A percentile compares a stretch with the other conserved stretches of the same genome.
Conservation (phyloP, 2,113 vertebrate genomes). For the Neoarius graeffei region DNA sequence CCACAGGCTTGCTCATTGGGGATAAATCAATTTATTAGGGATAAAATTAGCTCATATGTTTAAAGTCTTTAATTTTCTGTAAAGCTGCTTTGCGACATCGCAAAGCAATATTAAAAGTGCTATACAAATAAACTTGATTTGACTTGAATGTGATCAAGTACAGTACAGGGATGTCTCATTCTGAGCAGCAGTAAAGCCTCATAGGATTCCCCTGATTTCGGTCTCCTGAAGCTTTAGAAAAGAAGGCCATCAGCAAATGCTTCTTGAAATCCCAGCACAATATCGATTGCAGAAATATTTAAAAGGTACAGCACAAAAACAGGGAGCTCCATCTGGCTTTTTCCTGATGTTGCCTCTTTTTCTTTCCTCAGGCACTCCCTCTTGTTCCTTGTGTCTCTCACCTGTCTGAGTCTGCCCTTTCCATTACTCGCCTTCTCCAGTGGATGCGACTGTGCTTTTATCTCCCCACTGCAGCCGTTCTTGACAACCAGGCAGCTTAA, state of each 20-base stretch:
- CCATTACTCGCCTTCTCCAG: conserved; percentile 37
- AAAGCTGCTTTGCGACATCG: no score
- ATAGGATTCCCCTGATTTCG: background rate
- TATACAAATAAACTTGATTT: no score
- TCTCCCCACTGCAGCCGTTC: conserved; percentile 48
- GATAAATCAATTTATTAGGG: no score
- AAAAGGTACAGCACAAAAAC: conserved; percentile 15
- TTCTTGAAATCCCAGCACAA: conserved; percentile 1
- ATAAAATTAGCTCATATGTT: no score
- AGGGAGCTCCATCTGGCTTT: background rate
- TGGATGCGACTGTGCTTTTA: conserved; percentile 42
- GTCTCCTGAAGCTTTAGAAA: conserved; percentile 1
- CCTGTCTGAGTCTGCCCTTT: conserved; percentile 40
- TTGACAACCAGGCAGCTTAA: conserved; percentile 38
- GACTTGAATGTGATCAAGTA: background rate
- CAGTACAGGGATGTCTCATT: conserved; percentile 16
- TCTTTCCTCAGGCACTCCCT: background rate
- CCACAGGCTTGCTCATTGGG: no score
- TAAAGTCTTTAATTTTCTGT: no score
- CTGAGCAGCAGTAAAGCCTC: conserved; percentile 8
- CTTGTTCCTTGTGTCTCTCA: conserved; percentile 17
- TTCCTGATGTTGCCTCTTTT: conserved; percentile 28
- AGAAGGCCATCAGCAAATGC: background rate
- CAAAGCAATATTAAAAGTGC: no score
- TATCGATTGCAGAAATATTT: conserved; percentile 6